phyloP scores from a whole-genome alignment of 1,140 invertebrate species.

The Eriosoma lanigerum region DNA sequence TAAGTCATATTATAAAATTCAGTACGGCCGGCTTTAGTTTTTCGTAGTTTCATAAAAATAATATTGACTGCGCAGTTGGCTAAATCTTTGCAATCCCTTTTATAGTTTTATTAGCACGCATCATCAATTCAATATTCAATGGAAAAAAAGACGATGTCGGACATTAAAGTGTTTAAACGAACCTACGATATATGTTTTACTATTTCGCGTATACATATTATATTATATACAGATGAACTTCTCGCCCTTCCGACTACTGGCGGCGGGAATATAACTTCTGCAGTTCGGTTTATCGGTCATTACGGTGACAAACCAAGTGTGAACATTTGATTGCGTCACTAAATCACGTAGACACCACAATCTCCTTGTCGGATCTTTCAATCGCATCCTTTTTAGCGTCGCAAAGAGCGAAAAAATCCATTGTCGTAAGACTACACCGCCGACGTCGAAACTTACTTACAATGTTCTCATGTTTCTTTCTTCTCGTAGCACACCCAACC shows the following conservation, averaged over 20 bases:
- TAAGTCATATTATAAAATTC: too few relatives aligned
- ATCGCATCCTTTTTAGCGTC: constrained; percentile 24
- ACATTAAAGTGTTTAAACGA: background rate
- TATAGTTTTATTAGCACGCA: too few relatives aligned
- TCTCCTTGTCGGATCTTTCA: constrained; percentile 13
- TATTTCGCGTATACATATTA: background rate
- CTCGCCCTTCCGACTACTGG: background rate
- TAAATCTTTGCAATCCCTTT: too few relatives aligned
- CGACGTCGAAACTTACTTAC: background rate
- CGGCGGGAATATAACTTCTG: too few relatives aligned
- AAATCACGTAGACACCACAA: constrained; percentile 9
- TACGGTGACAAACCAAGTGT: constrained; percentile 43
- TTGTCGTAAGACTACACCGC: background rate
- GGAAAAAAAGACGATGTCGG: background rate
- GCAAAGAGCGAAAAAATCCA: background rate
- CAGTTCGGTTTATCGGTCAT: background rate
- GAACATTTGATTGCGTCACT: constrained; percentile 45
- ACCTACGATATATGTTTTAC: background rate
- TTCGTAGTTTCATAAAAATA: too few relatives aligned
- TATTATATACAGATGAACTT: background rate
- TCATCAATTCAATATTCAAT: too few relatives aligned
- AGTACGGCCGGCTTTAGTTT: too few relatives aligned
- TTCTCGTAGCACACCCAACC: background rate
- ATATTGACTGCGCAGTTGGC: too few relatives aligned
- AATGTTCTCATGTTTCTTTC: background rate